Conservation (phyloP, 2,113 vertebrate genomes). For the rabbit (Oryctolagus cuniculus) region mOryCun1.1 NC_091439.1:52853501-52854000, state of each 20-base stretch:
- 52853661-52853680: too few species aligned
- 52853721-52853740: constrained; percentile 17
- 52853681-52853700: too few species aligned
- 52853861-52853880: not conserved
- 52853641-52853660: too few species aligned
- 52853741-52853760: not conserved
- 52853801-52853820: not conserved
- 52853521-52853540: too few species aligned
- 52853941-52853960: not conserved
- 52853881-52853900: not conserved
- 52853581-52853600: too few species aligned
- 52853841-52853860: constrained; percentile 33
- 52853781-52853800: not conserved
- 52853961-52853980: not conserved
- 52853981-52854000: too few species aligned
- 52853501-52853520: too few species aligned
- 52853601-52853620: too few species aligned
- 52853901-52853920: not conserved
- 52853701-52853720: too few species aligned
- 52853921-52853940: not conserved
- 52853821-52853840: not conserved
- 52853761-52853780: not conserved
- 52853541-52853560: too few species aligned
- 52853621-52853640: too few species aligned
- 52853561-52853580: too few species aligned